Conservation (phyloP, 1,140 invertebrate species). For the Philaenus spumarius region DNA sequence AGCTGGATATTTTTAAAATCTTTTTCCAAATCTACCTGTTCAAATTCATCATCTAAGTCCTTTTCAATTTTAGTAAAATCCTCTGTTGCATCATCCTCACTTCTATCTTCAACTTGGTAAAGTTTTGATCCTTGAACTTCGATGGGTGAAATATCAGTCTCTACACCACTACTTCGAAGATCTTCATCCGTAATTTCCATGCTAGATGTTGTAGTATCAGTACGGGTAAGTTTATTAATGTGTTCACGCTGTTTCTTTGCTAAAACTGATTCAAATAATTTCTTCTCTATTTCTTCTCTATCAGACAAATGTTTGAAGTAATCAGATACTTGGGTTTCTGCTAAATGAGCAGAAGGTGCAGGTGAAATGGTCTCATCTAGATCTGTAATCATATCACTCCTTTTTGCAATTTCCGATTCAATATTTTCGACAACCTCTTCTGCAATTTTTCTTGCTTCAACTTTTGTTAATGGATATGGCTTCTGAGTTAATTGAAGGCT, state of each 20-base stretch:
- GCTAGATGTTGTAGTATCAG: conserved; percentile 51
- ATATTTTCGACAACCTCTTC: conserved; percentile 47
- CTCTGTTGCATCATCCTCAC: conserved; percentile 11
- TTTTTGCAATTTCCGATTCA: conserved; percentile 44
- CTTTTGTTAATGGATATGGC: conserved; percentile 30
- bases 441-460: conserved; percentile 41
- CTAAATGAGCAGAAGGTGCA: conserved; percentile 21
- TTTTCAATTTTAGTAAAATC: conserved; percentile 8
- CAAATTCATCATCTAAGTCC: conserved; percentile 11
- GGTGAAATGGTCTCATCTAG: conserved; percentile 20
- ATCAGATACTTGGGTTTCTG: conserved; percentile 39
- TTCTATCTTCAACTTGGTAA: conserved; percentile 11
- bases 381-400: conserved; percentile 28
- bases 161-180: conserved; percentile 52
- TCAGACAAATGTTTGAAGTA: conserved; percentile 41
- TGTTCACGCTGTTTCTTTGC: conserved; percentile 42
- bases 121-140: conserved; percentile 47
- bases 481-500: too few species aligned
- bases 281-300: conserved; percentile 41
- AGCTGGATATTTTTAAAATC: conserved; percentile 1
- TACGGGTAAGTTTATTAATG: conserved; percentile 39
- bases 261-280: conserved; percentile 44
- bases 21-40: conserved; percentile 7
- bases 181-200: conserved; percentile 64
- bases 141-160: conserved; percentile 56